Evolutionary conservation across 2,888 invertebrate species (phyloP), one percentile per base, ranked within the genome.

Genomic region (Eristalinus aeneus): DNA sequence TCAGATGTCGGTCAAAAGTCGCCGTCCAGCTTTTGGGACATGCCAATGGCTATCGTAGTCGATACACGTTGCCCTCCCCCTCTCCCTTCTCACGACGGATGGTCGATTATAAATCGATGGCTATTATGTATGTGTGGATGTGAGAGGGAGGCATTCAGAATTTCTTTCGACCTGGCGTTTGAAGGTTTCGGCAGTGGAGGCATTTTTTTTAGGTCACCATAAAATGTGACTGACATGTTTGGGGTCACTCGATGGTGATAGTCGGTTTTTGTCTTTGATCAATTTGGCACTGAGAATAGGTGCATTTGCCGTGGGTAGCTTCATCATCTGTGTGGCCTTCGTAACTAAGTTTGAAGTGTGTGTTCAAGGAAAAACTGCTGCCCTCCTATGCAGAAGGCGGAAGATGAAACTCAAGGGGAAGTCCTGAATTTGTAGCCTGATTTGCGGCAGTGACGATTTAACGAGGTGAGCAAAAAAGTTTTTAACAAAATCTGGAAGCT

Each of bases 61-160:
- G 46, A 34, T 34, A 34, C 34, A 10, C 34, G 10, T 6, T 10
- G 2, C n/a, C 16, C 8, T 1, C n/a, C 46, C 8, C 39, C 39
- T 6, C 39, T n/a, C 2, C 12, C 6, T 2, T 9, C 36, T 2
- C 4, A 12, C 11, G 36, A 54, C 27, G 27, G 61, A 11, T 71
- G 31, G 27, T 72, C 39, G 74, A 56, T 71, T 67, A 80, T 75
- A 67, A 79, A 79, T 84, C 84, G 84, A 84, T 84, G 67, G 69
- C 39, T 71, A 58, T 36, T 58, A 34, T 34, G n/a, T 16, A 9
- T 27, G 12, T 36, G 9, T 39, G 64, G 10, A 23, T 23, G 16
- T 39, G 32, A 6, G 12, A 36, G 54, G 20, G 20, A 56, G 54
- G 27, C n/a, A 9, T 36, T 36, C 23, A 11, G 22, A 36, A 36